Conservation (phyloP, 2,797 vertebrate species). For the Danionella dracula region DNA sequence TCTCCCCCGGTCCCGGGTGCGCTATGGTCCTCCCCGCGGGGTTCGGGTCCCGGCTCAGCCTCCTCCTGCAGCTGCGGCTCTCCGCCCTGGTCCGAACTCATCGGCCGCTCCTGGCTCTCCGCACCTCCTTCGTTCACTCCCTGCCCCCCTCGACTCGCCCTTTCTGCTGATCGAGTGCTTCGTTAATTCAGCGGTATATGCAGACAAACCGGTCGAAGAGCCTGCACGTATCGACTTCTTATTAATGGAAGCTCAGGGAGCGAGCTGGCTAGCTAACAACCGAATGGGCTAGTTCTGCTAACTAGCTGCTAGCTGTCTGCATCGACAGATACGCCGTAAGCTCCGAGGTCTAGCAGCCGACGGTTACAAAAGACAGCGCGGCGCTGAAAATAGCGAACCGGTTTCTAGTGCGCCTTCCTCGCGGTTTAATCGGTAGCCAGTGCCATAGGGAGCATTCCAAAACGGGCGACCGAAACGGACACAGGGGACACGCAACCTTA, state of each 20-base stretch:
- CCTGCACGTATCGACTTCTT: neutral
- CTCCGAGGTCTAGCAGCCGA: slow-evolving; percentile 44
- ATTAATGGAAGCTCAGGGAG: neutral
- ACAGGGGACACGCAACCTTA: slow-evolving; percentile 76
- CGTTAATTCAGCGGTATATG: neutral
- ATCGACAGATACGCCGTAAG: slow-evolving; percentile 55
- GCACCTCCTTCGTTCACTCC: slow-evolving; percentile 72
- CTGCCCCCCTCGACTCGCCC: slow-evolving; percentile 55
- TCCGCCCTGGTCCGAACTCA: slow-evolving; percentile 80
- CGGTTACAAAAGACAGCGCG: slow-evolving; percentile 33
- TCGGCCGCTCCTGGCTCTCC: slow-evolving; percentile 77
- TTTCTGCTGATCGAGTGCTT: slow-evolving; percentile 35
- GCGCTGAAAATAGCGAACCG: slow-evolving; percentile 43
- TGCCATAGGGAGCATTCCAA: slow-evolving; percentile 60
- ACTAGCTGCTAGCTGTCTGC: slow-evolving; percentile 56
- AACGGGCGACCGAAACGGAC: slow-evolving; percentile 71
- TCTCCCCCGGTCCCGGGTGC: slow-evolving; percentile 66
- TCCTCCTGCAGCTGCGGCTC: slow-evolving; percentile 79
- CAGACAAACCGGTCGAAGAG: neutral
- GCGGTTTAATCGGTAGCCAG: slow-evolving; percentile 41
- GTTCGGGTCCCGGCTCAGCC: slow-evolving; percentile 73
- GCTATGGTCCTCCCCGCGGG: slow-evolving; percentile 69
- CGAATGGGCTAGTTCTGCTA: slow-evolving; percentile 44
- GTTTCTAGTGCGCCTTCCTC: slow-evolving; percentile 38
- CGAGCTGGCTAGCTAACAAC: slow-evolving; percentile 43